Base-by-base conservation (phyloP, 2,888 invertebrate species). In the Scotopteryx bipunctaria region DNA sequence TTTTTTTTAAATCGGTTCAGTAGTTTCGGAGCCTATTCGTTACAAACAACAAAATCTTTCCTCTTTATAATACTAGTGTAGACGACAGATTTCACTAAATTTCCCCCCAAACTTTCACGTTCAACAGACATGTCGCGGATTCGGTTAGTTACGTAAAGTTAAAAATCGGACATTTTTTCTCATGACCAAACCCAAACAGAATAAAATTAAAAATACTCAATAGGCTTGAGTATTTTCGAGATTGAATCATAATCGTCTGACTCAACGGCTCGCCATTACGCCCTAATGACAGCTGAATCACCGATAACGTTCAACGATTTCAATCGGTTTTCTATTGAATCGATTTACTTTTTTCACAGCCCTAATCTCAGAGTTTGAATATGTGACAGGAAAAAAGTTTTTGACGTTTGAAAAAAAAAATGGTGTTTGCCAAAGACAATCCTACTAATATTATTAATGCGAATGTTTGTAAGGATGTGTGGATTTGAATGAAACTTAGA, bases 261-360 rank as follows among this genome's bases (percentile, higher is more conserved):
- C 58, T 60, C 63, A 57, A 60, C 58, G 53, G 57, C 21, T 56
- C 54, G 60, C 60, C 64, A 64, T 62, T 62, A 59, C 60, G 53
- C 50, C 55, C 61, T 63, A 63, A 64, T 64, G 58, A 64, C 60
- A 59, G 54, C 59, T 64, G 64, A 64, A 64, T 64, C 64, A 64
- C 64, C 64, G 62, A 62, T 64, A 62, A 57, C 55, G 60, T 58
- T 64, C 60, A 59, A 61, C 63, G 57, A 59, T 57, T 52, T 47
- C 52, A 60, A 63, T 63, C 60, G 60, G 46, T 58, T 50, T 60
- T 60, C 57, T 60, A 63, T 63, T 59, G 58, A 60, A 60, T 49
- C 60, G 57, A 63, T 63, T 60, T 55, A 58, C 52, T 48, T 60
- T 59, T 57, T 56, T 50, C 52, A 49, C 55, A 31, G 40, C 46